Percentiles rank a stretch among this genome's conserved stretches.
Conservation (phyloP, 2,113 vertebrate species). For the Pterophyllum scalare region DNA sequence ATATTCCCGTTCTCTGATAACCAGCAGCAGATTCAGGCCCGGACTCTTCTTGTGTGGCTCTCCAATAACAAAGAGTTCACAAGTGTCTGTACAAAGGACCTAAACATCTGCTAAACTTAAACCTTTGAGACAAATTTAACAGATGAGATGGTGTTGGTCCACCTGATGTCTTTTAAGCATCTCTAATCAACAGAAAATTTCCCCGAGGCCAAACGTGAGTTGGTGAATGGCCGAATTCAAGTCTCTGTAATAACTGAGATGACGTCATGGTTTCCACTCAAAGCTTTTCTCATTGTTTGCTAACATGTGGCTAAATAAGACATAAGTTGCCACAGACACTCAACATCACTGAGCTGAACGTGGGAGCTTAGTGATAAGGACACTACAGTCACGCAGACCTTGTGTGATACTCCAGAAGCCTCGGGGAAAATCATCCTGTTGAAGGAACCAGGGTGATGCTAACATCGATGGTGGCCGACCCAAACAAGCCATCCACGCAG, state of each 20-base stretch:
- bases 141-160: neutral
- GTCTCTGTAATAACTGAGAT: too few species aligned
- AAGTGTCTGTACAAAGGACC: too few species aligned
- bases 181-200: neutral
- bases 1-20: neutral
- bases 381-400: neutral
- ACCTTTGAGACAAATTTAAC: neutral
- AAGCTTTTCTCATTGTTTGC: neutral
- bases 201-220: neutral
- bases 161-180: neutral
- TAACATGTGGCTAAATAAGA: neutral
- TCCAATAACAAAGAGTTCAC: too few species aligned
- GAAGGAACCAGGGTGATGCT: neutral
- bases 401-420: neutral
- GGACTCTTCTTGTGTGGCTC: too few species aligned
- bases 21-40: too few species aligned
- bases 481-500: neutral
- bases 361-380: neutral
- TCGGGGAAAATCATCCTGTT: neutral
- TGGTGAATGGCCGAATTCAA: neutral
- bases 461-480: neutral
- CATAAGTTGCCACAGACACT: neutral
- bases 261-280: neutral
- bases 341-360: accelerated
- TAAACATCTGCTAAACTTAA: neutral